Conservation (phyloP, 2,888 invertebrate species). For the Brachyopa scutellaris region DNA sequence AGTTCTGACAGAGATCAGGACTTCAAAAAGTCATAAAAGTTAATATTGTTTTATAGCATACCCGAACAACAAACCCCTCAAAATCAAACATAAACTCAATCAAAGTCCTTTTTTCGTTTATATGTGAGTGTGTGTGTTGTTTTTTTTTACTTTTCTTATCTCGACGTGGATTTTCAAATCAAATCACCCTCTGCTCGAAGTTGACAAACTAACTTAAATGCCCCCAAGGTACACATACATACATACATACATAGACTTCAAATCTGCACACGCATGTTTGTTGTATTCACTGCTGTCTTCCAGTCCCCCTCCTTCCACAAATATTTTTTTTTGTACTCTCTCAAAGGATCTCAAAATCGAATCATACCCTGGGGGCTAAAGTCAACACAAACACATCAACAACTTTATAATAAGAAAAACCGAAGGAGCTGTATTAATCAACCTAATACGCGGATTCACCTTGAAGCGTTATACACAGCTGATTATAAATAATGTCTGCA, state of each 20-base stretch:
- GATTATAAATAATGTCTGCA: conserved; percentile 48
- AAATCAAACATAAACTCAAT: conserved; percentile 46
- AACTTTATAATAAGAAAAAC: conserved; percentile 57
- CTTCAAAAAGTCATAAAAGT: too few relatives aligned
- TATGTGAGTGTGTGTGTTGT: too few relatives aligned
- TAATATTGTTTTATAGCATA: too few relatives aligned
- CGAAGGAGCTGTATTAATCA: conserved; percentile 53
- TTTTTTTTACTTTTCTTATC: too few relatives aligned
- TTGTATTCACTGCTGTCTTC: not conserved
- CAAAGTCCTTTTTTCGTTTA: conserved; percentile 20
- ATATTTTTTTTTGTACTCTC: too few relatives aligned
- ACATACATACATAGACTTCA: not conserved
- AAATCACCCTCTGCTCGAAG: conserved; percentile 39
- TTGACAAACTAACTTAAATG: conserved; percentile 49
- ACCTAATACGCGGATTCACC: conserved; percentile 52
- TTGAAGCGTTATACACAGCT: conserved; percentile 41
- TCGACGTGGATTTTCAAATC: conserved; percentile 30
- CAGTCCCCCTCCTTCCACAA: too few relatives aligned
- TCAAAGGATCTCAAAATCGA: conserved; percentile 6
- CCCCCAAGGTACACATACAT: conserved; percentile 8
- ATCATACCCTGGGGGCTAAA: conserved; percentile 22
- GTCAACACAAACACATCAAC: conserved; percentile 61
- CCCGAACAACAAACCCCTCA: too few relatives aligned
- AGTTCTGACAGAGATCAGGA: too few relatives aligned
- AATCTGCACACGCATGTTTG: conserved; percentile 42